Conservation (phyloP, 2,113 vertebrate species). For the Spea multiplicata region DNA sequence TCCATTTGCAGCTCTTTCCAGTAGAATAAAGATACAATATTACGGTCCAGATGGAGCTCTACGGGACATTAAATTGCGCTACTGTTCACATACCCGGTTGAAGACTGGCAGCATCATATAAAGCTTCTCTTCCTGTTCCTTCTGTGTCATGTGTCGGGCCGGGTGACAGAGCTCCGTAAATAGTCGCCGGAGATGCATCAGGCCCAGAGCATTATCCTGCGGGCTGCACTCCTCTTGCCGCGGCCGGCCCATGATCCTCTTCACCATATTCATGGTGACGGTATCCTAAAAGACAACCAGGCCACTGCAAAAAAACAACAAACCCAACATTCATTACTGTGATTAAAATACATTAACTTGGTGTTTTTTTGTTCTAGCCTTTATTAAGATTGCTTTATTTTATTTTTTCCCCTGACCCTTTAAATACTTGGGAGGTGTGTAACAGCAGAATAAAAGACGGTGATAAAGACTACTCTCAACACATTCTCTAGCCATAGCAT, state of each 20-base stretch:
- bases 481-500: too few relatives aligned
- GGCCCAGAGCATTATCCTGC: slow-evolving; percentile 92
- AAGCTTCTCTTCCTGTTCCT: slow-evolving; percentile 97
- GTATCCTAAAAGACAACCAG: slow-evolving; percentile 74
- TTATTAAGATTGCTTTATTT: too few relatives aligned
- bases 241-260: slow-evolving; percentile 97
- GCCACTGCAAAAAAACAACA: slow-evolving; percentile 24
- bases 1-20: background rate
- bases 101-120: slow-evolving; percentile 99
- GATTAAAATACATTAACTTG: too few relatives aligned
- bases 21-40: background rate
- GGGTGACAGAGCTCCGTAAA: slow-evolving; percentile 96
- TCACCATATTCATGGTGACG: slow-evolving; percentile 98
- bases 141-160: slow-evolving; percentile 97
- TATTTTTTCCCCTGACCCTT: too few relatives aligned
- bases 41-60: background rate
- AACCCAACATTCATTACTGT: background rate
- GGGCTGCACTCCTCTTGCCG: slow-evolving; percentile 97
- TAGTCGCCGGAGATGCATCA: slow-evolving; percentile 96
- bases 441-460: too few relatives aligned
- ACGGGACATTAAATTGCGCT: background rate
- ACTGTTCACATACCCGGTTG: slow-evolving; percentile 80
- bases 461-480: too few relatives aligned
- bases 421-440: too few relatives aligned
- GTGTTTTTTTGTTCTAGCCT: too few relatives aligned